Base-by-base conservation (phyloP, 2,113 vertebrate species). In the Prochilodus magdalenae region DNA sequence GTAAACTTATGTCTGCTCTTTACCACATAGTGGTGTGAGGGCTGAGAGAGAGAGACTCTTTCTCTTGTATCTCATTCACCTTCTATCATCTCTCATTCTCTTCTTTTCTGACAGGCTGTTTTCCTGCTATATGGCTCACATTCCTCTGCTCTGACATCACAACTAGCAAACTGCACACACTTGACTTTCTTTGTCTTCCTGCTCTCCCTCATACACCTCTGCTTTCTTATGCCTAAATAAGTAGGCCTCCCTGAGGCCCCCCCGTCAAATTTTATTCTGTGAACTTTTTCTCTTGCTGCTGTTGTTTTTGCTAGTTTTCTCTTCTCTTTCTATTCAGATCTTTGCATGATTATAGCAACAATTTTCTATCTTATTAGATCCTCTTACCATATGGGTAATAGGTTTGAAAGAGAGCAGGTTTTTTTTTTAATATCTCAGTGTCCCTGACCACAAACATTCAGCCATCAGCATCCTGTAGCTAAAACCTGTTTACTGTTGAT, bases 71-170 rank as follows among this genome's bases (percentile, higher is more conserved):
- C 27, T 72, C 16, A 22, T 14, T 49, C 30, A 20, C 22, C 15
- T 11, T 40, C 29, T 78, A 16, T 33, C 10, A 22, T 80, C 24
- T 44, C 30, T 65, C 27, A 47, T 30, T 13, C 27, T 80, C 77
- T 74, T 33, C 60, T 62, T 83, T 66, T 22, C 70, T 69, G 49
- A 70, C 36, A 66, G 76, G 30, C 72, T 30, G 33, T 29, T 78
- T 78, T 76, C 63, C 59, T 30, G 81, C 81, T 55, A 83, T 69
- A 44, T 40, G 65, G 33, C 73, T 63, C 49, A 53, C 75, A 74
- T 83, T 86, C 62, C 59, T 85, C 16, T 51, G 51, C 62, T 82
- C 74, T 85, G 85, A 88, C 80, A 76, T 85, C 85, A 79, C 51
- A 33, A 49, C 26, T 7, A 60, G 33, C 55, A 66, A 33, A 44